phyloP scores from a whole-genome alignment of 2,888 invertebrate genomes.

The Stenichneumon culpator region DNA sequence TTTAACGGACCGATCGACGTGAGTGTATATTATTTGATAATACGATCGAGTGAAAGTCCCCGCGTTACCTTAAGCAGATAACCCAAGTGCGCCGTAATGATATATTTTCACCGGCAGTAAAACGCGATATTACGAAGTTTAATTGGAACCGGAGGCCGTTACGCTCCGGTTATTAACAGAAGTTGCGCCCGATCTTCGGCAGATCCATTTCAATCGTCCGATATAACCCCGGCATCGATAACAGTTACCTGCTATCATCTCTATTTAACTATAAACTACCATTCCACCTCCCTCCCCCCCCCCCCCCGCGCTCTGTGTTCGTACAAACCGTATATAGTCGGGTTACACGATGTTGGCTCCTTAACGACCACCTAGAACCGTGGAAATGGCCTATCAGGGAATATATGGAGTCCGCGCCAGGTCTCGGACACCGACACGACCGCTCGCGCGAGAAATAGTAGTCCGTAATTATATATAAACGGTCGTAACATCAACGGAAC shows the following conservation, averaged over 20 bases:
- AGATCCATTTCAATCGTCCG: constrained; percentile 27
- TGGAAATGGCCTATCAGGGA: constrained; percentile 77
- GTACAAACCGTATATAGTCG: constrained; percentile 37
- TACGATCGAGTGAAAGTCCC: constrained; percentile 30
- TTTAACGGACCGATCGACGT: constrained; percentile 33
- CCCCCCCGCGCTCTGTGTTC: background rate
- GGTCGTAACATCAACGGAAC: constrained; percentile 73
- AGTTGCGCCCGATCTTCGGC: constrained; percentile 28
- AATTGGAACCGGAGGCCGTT: background rate
- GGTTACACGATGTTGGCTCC: constrained; percentile 39
- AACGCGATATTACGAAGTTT: constrained; percentile 10
- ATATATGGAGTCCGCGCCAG: constrained; percentile 73
- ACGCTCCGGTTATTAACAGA: constrained; percentile 14
- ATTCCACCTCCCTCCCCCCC: background rate
- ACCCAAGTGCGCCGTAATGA: constrained; percentile 29
- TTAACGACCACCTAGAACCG: constrained; percentile 74
- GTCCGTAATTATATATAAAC: constrained; percentile 78
- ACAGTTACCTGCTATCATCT: constrained; percentile 23
- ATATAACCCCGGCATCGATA: constrained; percentile 18
- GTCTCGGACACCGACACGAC: constrained; percentile 41
- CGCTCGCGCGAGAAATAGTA: constrained; percentile 68
- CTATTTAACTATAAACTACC: constrained; percentile 22
- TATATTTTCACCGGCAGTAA: constrained; percentile 40
- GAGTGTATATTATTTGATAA: constrained; percentile 35
- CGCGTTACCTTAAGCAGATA: constrained; percentile 23